phyloP scores from a whole-genome alignment of 2,113 vertebrate species.

The Donacobius atricapilla region DNA sequence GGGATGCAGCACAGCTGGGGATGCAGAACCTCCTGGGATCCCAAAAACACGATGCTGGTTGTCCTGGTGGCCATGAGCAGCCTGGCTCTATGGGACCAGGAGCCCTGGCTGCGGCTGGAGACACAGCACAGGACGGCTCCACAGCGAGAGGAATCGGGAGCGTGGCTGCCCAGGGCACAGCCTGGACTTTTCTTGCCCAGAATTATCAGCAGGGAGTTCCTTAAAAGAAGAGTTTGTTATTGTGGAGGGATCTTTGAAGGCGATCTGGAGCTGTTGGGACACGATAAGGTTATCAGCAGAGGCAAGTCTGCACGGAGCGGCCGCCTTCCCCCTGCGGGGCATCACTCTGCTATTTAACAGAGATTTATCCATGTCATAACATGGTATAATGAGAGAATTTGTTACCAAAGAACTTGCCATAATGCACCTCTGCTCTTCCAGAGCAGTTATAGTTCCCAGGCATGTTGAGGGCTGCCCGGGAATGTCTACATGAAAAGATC shows the following conservation, averaged over 20 bases:
- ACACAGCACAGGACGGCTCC: fast-evolving
- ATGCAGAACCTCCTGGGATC: not conserved
- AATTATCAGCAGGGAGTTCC: not conserved
- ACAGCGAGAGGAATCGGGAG: fast-evolving
- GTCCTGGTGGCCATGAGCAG: fast-evolving
- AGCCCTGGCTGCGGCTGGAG: not conserved
- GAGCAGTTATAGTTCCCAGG: slow-evolving; percentile 63
- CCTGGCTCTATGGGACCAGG: fast-evolving
- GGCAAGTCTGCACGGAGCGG: slow-evolving; percentile 42
- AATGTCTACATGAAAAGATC: slow-evolving; percentile 73
- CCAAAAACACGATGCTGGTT: fast-evolving
- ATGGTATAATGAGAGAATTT: slow-evolving; percentile 68
- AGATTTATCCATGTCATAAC: slow-evolving; percentile 76
- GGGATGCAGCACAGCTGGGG: not conserved
- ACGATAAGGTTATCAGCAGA: slow-evolving; percentile 58
- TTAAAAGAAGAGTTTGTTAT: slow-evolving; percentile 42
- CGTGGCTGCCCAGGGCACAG: fast-evolving
- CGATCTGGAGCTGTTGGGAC: slow-evolving; percentile 60
- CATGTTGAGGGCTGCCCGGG: slow-evolving; percentile 69
- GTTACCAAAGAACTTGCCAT: slow-evolving; percentile 60
- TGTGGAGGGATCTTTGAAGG: slow-evolving; percentile 55
- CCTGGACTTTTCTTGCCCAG: not conserved
- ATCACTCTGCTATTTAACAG: slow-evolving; percentile 59
- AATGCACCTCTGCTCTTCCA: slow-evolving; percentile 58
- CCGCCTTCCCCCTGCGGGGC: slow-evolving; percentile 51